These are phyloP conservation scores for Meandrusa payeni DNA, from an alignment of 2,888 invertebrate genomes.

Conservation along the genomic window DNA sequence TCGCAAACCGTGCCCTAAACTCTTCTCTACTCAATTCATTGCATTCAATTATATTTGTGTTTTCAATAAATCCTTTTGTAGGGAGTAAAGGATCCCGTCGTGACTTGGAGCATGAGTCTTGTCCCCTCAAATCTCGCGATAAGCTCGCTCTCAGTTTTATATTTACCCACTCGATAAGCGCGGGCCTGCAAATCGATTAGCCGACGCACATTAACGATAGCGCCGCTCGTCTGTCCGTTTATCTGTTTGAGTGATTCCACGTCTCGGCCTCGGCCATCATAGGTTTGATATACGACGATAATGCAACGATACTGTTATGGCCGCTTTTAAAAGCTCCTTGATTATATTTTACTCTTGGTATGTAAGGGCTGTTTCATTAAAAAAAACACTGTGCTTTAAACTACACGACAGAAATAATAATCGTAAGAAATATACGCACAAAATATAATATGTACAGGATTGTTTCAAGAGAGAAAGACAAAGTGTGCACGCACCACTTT, in stretches of 20 bases:
- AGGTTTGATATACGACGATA: constrained; percentile 31
- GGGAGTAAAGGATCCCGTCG: constrained; percentile 15
- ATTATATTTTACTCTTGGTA: neutral
- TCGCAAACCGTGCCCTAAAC: too few relatives aligned
- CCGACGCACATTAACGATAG: constrained; percentile 37
- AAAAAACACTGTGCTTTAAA: too few relatives aligned
- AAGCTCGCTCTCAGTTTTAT: constrained; percentile 60
- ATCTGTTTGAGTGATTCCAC: constrained; percentile 33
- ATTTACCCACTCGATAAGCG: constrained; percentile 48
- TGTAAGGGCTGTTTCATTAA: too few relatives aligned
- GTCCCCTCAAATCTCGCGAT: constrained; percentile 45
- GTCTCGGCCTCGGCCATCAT: constrained; percentile 27
- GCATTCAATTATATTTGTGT: too few relatives aligned
- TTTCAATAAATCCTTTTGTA: neutral
- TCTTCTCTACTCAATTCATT: too few relatives aligned
- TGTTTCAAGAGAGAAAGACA: too few relatives aligned
- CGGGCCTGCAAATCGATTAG: constrained; percentile 59
- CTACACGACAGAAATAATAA: too few relatives aligned
- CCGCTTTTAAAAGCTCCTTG: constrained; percentile 10
- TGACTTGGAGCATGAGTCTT: constrained; percentile 37
- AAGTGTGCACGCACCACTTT: too few relatives aligned
- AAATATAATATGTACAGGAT: too few relatives aligned
- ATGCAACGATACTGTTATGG: constrained; percentile 8
- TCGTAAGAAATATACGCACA: too few relatives aligned
- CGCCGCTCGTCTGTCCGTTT: constrained; percentile 44